These are phyloP conservation scores for Fistularia commersonii DNA, from an alignment of 2,797 vertebrate species.

Conservation along the genomic window DNA sequence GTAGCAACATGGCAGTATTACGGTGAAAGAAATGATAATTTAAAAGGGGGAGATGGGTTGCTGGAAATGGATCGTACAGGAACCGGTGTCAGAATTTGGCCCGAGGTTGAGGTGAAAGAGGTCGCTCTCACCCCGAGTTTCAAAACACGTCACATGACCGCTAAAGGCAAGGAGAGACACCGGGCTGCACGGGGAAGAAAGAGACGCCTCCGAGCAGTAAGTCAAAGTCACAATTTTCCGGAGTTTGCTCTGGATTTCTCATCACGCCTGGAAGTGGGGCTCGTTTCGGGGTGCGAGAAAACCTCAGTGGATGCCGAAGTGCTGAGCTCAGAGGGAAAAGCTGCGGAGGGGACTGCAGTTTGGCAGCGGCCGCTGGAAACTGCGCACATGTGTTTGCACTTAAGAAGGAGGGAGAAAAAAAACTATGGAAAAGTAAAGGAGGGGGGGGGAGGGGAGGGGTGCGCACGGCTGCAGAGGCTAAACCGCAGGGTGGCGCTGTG, in stretches of 20 bases:
- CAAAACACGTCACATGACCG: neutral
- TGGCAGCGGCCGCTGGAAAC: constrained; percentile 76
- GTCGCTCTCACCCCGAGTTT: neutral
- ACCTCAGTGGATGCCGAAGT: constrained; percentile 39
- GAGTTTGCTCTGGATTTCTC: constrained; percentile 1
- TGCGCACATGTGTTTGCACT: constrained; percentile 74
- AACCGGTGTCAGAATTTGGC: constrained; percentile 1
- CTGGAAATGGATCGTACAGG: neutral
- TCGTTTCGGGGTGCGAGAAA: constrained; percentile 19
- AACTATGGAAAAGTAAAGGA: constrained; percentile 25
- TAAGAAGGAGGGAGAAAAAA: constrained; percentile 74
- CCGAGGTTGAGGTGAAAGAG: constrained; percentile 21
- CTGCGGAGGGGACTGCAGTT: constrained; percentile 50
- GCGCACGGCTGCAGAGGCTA: constrained; percentile 8
- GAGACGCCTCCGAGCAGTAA: too few relatives aligned
- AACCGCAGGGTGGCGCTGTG: constrained; percentile 51
- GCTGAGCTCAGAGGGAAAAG: constrained; percentile 64
- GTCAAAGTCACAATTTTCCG: constrained; percentile 26
- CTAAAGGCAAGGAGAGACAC: too few relatives aligned
- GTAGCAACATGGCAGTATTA: too few relatives aligned
- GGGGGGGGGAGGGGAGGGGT: constrained; percentile 25
- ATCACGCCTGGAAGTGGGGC: constrained; percentile 15
- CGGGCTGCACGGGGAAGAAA: too few relatives aligned
- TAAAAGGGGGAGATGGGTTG: too few relatives aligned
- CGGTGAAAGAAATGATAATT: too few relatives aligned